Evolutionary conservation across 2,113 vertebrate genomes (phyloP), one percentile per base, ranked within the genome.

Genomic region (Oryzias javanicus): DNA sequence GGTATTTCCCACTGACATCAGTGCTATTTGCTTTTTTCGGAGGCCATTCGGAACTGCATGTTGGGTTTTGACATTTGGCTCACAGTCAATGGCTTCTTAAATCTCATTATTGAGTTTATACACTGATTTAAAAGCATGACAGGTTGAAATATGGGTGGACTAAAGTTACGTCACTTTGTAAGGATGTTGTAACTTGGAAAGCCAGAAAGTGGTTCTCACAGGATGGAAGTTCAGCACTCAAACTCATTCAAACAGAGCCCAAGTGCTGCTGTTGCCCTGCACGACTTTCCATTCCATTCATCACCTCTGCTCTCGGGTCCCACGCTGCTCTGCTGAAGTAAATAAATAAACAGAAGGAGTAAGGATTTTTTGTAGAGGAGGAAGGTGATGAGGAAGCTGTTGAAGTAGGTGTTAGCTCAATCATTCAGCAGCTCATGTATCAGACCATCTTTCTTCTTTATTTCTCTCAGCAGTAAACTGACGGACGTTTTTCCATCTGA

Each of bases 301-400:
- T 86, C 80, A 74, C 63, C 68, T 62, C 61, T 78, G 50, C 66
- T 56, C 67, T 52, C 75, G 55, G 59, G 56, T 77, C 72, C 71
- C 70, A 76, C 35, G 77, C 82, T 81, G 79, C 72, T 75, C 60
- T 19, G 60, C 55, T 55, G 68, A 70, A 52, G 69, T 79, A 76
- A 83, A 85, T 81, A 83, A 86, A 88, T 78, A 83, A 81, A 82
- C 59, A 72, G 69, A 79, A 18, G 49, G 76, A 64, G 64, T 78
- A 67, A 76, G 46, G 68, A 65, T 69, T 64, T 56, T 70, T 70
- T 60, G 53, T 46, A 70, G 72, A 64, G 74, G 78, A 67, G 76
- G 19, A 65, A 61, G 72, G 61, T 69, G 64, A 70, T 71, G 62
- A 64, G 79, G 54, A 72, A 63, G 64, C 78, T 79, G 42, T 66